Evolutionary conservation across 2,888 invertebrate species (phyloP).

Genomic region (Axea sp.): DNA sequence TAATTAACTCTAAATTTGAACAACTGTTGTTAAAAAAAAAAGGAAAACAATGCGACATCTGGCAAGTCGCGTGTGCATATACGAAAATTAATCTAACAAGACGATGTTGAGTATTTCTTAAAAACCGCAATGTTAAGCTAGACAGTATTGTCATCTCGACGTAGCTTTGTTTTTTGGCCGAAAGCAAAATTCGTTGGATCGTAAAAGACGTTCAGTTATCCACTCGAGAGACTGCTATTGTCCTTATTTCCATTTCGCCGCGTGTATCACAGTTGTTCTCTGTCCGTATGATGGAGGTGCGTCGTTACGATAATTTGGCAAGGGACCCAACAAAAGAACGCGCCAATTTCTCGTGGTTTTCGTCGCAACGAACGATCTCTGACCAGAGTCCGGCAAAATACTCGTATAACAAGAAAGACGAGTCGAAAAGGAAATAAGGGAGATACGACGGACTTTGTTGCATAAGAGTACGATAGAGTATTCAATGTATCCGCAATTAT

Average conservation of each 20-base stretch:
- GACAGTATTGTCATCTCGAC: conserved; percentile 31
- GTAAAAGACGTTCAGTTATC: conserved; percentile 23
- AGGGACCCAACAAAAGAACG: conserved; percentile 42
- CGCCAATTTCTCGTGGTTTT: conserved; percentile 54
- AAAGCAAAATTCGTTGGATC: conserved; percentile 21
- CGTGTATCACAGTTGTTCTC: conserved; percentile 29
- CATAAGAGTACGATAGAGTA: conserved; percentile 27
- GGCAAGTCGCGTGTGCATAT: conserved; percentile 13
- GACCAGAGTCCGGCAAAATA: conserved; percentile 30
- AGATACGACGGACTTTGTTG: conserved; percentile 15
- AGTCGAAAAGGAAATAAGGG: conserved; percentile 38
- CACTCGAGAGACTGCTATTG: conserved; percentile 21
- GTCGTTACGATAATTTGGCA: conserved; percentile 49
- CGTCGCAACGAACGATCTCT: conserved; percentile 32
- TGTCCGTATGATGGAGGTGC: conserved; percentile 23
- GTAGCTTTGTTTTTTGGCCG: conserved; percentile 7
- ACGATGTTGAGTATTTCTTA: conserved; percentile 16
- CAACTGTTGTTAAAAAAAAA: conserved; percentile 28
- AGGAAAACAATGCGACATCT: conserved; percentile 12
- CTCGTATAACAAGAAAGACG: conserved; percentile 43
- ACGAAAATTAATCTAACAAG: conserved; percentile 16
- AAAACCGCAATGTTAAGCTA: conserved; percentile 23
- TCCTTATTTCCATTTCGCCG: conserved; percentile 43
- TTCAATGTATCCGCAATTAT: conserved; percentile 17
- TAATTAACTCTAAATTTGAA: conserved; percentile 28